phyloP scores from a whole-genome alignment of 1,140 invertebrate species.

The Drosophila bipectinata region DNA sequence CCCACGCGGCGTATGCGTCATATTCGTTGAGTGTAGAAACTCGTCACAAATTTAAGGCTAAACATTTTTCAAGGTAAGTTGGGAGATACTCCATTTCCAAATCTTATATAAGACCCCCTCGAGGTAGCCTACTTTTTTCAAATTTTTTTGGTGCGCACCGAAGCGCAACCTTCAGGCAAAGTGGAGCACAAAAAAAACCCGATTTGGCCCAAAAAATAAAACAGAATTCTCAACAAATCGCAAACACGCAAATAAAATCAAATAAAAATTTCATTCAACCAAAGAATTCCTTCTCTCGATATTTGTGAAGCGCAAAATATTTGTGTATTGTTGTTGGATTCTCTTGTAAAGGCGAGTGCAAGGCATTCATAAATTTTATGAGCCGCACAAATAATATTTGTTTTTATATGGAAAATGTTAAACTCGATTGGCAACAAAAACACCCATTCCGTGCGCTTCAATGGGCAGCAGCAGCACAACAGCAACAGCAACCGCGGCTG shows the following conservation, averaged over 20 bases:
- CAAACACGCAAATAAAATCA: constrained; percentile 52
- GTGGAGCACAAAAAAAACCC: constrained; percentile 36
- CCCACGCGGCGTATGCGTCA: constrained; percentile 57
- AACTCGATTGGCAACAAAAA: constrained; percentile 30
- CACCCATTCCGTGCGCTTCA: constrained; percentile 54
- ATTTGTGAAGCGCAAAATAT: constrained; percentile 30
- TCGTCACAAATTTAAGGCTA: constrained; percentile 1
- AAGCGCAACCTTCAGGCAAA: constrained; percentile 61
- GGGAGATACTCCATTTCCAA: constrained; percentile 23
- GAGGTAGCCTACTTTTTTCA: not conserved
- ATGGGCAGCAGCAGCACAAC: constrained; percentile 37
- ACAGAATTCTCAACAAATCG: constrained; percentile 39
- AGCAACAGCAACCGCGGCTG: constrained; percentile 14
- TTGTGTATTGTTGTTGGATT: constrained; percentile 27
- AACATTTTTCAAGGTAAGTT: constrained; percentile 27
- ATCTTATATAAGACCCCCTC: constrained; percentile 47
- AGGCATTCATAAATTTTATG: constrained; percentile 51
- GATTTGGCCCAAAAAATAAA: constrained; percentile 18
- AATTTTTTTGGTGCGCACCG: constrained; percentile 26
- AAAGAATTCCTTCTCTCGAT: constrained; percentile 18
- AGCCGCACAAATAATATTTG: constrained; percentile 44
- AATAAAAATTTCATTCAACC: constrained; percentile 41
- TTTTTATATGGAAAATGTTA: constrained; percentile 31
- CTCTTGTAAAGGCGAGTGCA: constrained; percentile 39
- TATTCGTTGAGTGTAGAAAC: constrained; percentile 19